Evolutionary conservation across 2,888 invertebrate species (phyloP), one percentile per base, ranked within the genome.

Genomic region (Macaria notata): DNA sequence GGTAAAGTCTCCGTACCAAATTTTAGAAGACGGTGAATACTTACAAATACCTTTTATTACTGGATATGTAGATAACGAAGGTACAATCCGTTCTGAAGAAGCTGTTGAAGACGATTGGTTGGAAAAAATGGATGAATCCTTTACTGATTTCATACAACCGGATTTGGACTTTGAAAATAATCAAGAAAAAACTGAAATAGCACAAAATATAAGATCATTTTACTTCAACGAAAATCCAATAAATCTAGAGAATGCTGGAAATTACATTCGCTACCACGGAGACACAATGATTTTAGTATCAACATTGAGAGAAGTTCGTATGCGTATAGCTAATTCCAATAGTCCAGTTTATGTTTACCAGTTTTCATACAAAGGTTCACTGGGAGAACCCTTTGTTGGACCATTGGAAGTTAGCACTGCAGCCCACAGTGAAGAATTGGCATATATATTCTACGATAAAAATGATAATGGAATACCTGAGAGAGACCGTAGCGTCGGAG

Each of bases 281-380:
- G 88, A 90, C 61, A 87, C 85, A 3, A 84, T 88, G 83, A 81
- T 88, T 50, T 60, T 83, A 57, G 80, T 89, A 31, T 84, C 91
- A 31, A 69, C 84, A 44, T 70, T 89, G 46, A 79, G 84, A 67
- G 88, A 87, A 78, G 73, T 70, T 6, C 74, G 75, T 19, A 51
- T 82, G 45, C 78, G 90, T 42, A 76, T 78, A 1, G 9, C 53
- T 9, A 47, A 53, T 5, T 76, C 80, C 4, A 61, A 54, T 41
- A 58, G 68, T 9, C 64, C 76, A 19, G 66, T 83, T 3, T 89
- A 84, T 72, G 63, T 90, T 39, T 90, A 89, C 64, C 84, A 89
- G 61, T 90, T 89, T 73, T 90, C 88, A 8, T 88, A 89, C 55
- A 82, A 81, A 64, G 87, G 89, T 9, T 36, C 61, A 8, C 68